These are phyloP conservation scores for Acanthosoma haemorrhoidale DNA, from an alignment of 2,888 invertebrate genomes.

Conservation along the genomic window DNA sequence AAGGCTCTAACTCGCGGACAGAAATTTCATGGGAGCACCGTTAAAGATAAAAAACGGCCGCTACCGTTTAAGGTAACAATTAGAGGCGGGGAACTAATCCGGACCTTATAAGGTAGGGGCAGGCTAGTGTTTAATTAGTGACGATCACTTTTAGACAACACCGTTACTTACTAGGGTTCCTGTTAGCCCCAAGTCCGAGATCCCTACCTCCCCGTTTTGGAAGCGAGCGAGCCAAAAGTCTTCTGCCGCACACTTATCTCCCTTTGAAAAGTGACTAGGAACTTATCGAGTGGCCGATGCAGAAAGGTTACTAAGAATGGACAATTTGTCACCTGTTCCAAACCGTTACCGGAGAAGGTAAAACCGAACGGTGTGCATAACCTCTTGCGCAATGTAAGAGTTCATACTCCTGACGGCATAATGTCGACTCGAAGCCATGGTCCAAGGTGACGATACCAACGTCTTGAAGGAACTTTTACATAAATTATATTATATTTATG, in stretches of 20 bases:
- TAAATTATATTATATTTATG: too few species aligned
- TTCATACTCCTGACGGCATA: too few species aligned
- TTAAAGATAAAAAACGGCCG: neutral
- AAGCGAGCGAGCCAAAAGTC: too few species aligned
- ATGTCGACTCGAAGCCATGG: too few species aligned
- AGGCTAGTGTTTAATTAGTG: neutral
- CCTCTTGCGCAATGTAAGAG: too few species aligned
- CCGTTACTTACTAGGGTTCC: constrained; percentile 1
- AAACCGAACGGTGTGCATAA: too few species aligned
- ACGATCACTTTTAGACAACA: neutral
- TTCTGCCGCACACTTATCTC: too few species aligned
- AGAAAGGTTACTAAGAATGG: neutral
- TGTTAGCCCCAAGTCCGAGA: neutral
- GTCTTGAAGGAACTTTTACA: too few species aligned
- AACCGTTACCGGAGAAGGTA: too few species aligned
- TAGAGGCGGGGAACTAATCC: neutral
- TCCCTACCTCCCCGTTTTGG: neutral
- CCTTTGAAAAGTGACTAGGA: neutral
- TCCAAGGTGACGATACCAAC: too few species aligned
- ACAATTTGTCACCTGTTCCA: neutral
- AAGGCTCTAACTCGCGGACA: too few species aligned
- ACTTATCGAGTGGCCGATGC: neutral
- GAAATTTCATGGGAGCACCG: neutral
- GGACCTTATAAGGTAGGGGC: neutral
- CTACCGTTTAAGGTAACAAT: neutral